Evolutionary conservation across 2,113 vertebrate genomes (phyloP).

Genomic region (Hyla sarda): DNA sequence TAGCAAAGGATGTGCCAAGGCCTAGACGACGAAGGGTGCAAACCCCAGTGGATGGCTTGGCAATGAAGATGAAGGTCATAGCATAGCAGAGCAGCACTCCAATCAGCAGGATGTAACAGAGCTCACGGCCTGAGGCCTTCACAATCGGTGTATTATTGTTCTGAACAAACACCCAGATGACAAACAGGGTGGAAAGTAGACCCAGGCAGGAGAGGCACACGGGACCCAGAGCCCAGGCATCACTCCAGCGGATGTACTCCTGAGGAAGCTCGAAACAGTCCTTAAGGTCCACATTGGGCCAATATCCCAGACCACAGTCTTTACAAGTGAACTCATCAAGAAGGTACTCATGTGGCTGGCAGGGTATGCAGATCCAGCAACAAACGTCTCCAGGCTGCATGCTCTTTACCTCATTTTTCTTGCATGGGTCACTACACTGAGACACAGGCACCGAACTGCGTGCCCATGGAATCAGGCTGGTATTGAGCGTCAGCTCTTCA

Average conservation of each 20-base stretch:
- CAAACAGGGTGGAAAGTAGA: slow-evolving; percentile 89
- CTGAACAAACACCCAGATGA: slow-evolving; percentile 87
- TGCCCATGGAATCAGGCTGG: slow-evolving; percentile 84
- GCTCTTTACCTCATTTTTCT: slow-evolving; percentile 94
- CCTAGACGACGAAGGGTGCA: slow-evolving; percentile 91
- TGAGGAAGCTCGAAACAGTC: slow-evolving; percentile 94
- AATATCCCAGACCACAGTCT: slow-evolving; percentile 90
- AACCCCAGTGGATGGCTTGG: slow-evolving; percentile 88
- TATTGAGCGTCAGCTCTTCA: slow-evolving; percentile 88
- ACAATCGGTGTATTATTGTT: slow-evolving; percentile 93
- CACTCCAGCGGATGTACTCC: slow-evolving; percentile 95
- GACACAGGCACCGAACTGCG: slow-evolving; percentile 81
- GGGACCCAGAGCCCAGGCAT: slow-evolving; percentile 93
- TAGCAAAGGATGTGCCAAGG: slow-evolving; percentile 91
- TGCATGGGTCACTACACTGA: slow-evolving; percentile 96
- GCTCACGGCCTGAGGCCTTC: slow-evolving; percentile 94
- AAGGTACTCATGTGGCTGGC: slow-evolving; percentile 92
- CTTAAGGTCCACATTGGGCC: slow-evolving; percentile 89
- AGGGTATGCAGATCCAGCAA: slow-evolving; percentile 98
- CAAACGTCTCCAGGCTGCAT: slow-evolving; percentile 98
- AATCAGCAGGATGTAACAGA: slow-evolving; percentile 93
- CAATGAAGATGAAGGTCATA: slow-evolving; percentile 96
- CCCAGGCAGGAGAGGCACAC: slow-evolving; percentile 94
- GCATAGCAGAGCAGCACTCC: slow-evolving; percentile 96
- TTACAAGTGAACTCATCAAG: slow-evolving; percentile 93